Percentiles rank a stretch among this genome's conserved stretches.
phyloP scores from a whole-genome alignment of 2,797 vertebrate species.

The Parambassis ranga region DNA sequence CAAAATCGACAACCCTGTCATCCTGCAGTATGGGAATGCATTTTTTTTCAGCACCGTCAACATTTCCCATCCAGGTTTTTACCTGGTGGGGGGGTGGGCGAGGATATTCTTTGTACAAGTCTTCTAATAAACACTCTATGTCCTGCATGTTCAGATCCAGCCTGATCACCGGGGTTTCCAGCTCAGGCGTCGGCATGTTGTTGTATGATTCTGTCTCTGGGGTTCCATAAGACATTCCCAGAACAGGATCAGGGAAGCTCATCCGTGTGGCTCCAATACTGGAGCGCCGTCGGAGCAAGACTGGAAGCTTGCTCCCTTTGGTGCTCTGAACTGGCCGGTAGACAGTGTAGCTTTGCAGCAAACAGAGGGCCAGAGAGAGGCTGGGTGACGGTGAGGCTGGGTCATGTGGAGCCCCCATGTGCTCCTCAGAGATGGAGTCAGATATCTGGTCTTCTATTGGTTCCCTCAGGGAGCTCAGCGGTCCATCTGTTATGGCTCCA shows the following conservation, averaged over 20 bases:
- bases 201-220: constrained; percentile 58
- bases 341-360: constrained; percentile 82
- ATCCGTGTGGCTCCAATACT: constrained; percentile 61
- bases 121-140: constrained; percentile 86
- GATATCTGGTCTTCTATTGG: constrained; percentile 76
- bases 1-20: not conserved
- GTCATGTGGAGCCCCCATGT: constrained; percentile 47
- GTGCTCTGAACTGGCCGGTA: constrained; percentile 86
- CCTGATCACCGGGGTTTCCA: constrained; percentile 69
- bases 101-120: constrained; percentile 88
- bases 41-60: not conserved
- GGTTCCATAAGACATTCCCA: constrained; percentile 55
- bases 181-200: constrained; percentile 69
- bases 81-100: constrained; percentile 86
- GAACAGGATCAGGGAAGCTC: constrained; percentile 47
- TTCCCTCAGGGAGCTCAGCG: constrained; percentile 54
- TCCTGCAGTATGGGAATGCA: not conserved
- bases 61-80: constrained; percentile 35
- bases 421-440: constrained; percentile 81
- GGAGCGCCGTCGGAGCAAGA: constrained; percentile 78
- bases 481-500: constrained; percentile 62
- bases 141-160: constrained; percentile 79
- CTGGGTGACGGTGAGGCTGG: constrained; percentile 56
- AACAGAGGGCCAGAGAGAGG: constrained; percentile 84
- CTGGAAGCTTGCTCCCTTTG: constrained; percentile 88